Evolutionary conservation across 2,888 invertebrate species (phyloP).

Genomic region (Lasioglossum figueresi): DNA sequence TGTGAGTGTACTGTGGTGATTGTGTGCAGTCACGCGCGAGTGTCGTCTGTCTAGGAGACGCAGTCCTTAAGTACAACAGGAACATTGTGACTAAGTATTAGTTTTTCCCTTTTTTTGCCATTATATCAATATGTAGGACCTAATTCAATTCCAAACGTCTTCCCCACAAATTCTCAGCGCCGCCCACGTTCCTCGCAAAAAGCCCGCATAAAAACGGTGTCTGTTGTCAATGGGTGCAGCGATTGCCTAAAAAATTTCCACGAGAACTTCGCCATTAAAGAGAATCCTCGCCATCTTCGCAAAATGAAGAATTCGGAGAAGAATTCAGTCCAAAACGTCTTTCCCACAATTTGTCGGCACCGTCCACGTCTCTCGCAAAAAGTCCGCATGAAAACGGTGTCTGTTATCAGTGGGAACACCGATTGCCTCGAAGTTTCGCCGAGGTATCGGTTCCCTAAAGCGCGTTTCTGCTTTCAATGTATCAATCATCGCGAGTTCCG

Average conservation of each 20-base stretch:
- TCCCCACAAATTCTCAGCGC: neutral
- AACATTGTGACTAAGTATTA: no score
- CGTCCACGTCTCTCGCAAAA: neutral
- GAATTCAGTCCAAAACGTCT: neutral
- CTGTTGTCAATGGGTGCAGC: neutral
- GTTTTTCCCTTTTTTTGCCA: no score
- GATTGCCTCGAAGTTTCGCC: neutral
- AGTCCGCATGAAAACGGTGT: neutral
- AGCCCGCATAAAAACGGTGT: neutral
- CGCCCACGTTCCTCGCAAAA: neutral
- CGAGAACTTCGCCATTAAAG: neutral
- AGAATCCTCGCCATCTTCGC: neutral
- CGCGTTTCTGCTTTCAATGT: neutral
- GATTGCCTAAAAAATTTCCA: neutral
- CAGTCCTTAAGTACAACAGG: no score
- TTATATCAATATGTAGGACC: no score
- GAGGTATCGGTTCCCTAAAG: neutral
- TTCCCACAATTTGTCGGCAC: neutral
- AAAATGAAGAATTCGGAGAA: neutral
- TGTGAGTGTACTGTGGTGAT: no score
- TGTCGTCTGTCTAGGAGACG: no score
- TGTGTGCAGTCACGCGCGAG: no score
- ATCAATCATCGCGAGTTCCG: slow-evolving; percentile 17
- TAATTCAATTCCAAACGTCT: neutral
- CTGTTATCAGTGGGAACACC: neutral